A percentile compares a stretch with the other conserved stretches of the same genome.
These are phyloP conservation scores for Panagrolaimus sp. DNA, from an alignment of 1,140 invertebrate species.

Conservation along the genomic window DNA sequence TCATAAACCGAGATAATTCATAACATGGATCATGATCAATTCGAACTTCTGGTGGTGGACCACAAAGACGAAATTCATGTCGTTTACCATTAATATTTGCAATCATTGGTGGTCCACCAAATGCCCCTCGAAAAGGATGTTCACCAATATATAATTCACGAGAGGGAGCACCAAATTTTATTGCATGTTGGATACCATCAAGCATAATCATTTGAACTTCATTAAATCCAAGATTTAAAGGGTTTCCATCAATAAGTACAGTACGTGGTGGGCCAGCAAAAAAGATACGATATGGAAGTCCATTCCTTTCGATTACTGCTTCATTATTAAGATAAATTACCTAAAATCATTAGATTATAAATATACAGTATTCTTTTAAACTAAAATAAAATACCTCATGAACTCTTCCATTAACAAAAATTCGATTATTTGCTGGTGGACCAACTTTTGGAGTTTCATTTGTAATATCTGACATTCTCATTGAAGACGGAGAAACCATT, in stretches of 20 bases:
- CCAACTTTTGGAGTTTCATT: slow-evolving; percentile 47
- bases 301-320: slow-evolving; percentile 56
- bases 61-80: slow-evolving; percentile 76
- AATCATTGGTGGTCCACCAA: slow-evolving; percentile 80
- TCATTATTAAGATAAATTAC: slow-evolving; percentile 36
- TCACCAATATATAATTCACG: slow-evolving; percentile 84
- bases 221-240: slow-evolving; percentile 48
- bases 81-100: slow-evolving; percentile 74
- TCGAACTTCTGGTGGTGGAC: slow-evolving; percentile 70
- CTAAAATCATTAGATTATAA: no score
- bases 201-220: slow-evolving; percentile 60
- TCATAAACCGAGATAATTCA: slow-evolving; percentile 51
- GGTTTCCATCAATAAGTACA: slow-evolving; percentile 46
- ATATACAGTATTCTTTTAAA: no score
- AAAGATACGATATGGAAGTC: slow-evolving; percentile 48
- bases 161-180: slow-evolving; percentile 82
- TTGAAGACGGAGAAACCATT: background rate
- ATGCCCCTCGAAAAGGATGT: slow-evolving; percentile 77
- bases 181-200: slow-evolving; percentile 64
- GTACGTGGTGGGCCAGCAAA: slow-evolving; percentile 47
- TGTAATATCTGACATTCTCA: slow-evolving; percentile 31
- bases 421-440: slow-evolving; percentile 54
- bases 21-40: slow-evolving; percentile 61
- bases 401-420: slow-evolving; percentile 58
- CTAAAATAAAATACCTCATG: slow-evolving; percentile 55